Conservation (phyloP, 2,888 invertebrate genomes). For the Ptychoptera contaminata region DNA sequence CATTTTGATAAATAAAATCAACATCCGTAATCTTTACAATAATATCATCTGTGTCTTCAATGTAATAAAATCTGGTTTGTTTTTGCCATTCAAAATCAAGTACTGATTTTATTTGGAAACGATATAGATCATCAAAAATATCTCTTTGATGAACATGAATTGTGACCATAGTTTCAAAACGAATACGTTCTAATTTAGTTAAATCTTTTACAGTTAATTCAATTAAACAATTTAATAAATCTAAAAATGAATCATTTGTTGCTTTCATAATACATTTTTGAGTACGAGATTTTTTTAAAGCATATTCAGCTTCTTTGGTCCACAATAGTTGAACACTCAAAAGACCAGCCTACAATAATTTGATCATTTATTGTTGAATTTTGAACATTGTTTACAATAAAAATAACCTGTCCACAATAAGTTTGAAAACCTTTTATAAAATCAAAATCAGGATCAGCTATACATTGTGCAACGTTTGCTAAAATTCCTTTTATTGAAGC, state of each 20-base stretch:
- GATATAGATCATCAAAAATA: conserved; percentile 63
- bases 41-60: conserved; percentile 53
- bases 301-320: conserved; percentile 64
- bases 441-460: conserved; percentile 52
- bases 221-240: conserved; percentile 58
- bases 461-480: conserved; percentile 42
- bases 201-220: conserved; percentile 63
- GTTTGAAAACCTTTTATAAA: conserved; percentile 48
- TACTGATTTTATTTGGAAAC: conserved; percentile 42
- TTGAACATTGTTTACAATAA: not conserved
- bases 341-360: conserved; percentile 46
- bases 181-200: conserved; percentile 47
- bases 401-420: conserved; percentile 54
- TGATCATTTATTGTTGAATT: not conserved
- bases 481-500: conserved; percentile 56
- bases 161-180: conserved; percentile 69
- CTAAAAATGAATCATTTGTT: conserved; percentile 59
- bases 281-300: conserved; percentile 43
- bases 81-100: conserved; percentile 74
- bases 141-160: conserved; percentile 79
- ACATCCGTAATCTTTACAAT: conserved; percentile 63
- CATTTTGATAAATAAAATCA: conserved; percentile 64
- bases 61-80: conserved; percentile 65
- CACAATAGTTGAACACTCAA: conserved; percentile 65
- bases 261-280: conserved; percentile 59